These are phyloP conservation scores for Nothobranchius kuhntae DNA, from an alignment of 2,113 vertebrate genomes.

Conservation along the genomic window DNA sequence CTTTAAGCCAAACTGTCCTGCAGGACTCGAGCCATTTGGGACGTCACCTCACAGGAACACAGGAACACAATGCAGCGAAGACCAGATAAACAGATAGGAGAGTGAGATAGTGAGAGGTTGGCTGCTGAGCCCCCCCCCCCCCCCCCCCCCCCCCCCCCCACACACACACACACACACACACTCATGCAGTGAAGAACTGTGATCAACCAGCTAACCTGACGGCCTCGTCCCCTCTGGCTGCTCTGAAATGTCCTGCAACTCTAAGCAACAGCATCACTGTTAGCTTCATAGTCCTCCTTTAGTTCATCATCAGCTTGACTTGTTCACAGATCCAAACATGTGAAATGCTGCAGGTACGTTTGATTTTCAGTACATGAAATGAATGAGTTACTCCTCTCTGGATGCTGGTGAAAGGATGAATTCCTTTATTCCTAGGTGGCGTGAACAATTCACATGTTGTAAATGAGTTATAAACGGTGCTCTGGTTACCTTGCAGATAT, in stretches of 20 bases:
- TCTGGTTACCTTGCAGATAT: constrained; percentile 99
- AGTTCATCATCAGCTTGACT: constrained; percentile 6
- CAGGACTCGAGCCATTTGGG: constrained; percentile 45
- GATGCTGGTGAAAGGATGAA: constrained; percentile 63
- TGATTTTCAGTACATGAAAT: background rate
- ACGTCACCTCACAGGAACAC: constrained; percentile 62
- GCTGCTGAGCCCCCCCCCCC: constrained; percentile 30
- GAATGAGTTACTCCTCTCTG: constrained; percentile 31
- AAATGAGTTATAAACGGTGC: constrained; percentile 43
- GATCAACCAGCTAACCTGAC: constrained; percentile 73
- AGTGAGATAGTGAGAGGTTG: constrained; percentile 28
- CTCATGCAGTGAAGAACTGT: constrained; percentile 68
- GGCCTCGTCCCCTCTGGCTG: constrained; percentile 69
- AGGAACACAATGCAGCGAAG: constrained; percentile 65
- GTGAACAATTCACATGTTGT: constrained; percentile 45
- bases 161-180: constrained; percentile 36
- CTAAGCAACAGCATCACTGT: constrained; percentile 74
- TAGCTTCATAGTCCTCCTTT: constrained; percentile 45
- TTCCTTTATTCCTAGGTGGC: constrained; percentile 53
- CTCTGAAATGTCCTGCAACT: constrained; percentile 79
- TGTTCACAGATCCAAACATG: background rate
- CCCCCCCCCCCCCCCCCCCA: constrained; percentile 6
- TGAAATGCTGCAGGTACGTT: background rate
- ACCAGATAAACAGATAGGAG: constrained; percentile 42
- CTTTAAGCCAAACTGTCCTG: constrained; percentile 72